Conservation (phyloP, 2,113 vertebrate genomes). For the Hippolais icterina region DNA sequence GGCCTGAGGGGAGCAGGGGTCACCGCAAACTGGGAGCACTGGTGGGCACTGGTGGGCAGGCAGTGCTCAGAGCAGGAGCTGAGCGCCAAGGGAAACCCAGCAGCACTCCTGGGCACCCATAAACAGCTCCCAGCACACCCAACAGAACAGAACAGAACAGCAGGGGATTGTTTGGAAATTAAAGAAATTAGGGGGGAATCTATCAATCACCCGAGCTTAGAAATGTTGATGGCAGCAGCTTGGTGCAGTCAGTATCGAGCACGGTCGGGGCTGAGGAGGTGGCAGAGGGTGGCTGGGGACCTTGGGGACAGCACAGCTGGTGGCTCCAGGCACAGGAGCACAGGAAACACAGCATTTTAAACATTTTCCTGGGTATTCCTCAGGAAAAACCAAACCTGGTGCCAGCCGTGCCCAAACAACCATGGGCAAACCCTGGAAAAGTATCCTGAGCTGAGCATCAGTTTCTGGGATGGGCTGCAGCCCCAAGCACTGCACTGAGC, state of each 20-base stretch:
- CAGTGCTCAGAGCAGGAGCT: background rate
- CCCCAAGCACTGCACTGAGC: background rate
- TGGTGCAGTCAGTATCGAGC: accelerated
- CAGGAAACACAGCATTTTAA: background rate
- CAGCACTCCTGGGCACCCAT: accelerated
- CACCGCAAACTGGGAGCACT: accelerated
- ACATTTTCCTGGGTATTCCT: background rate
- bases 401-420: background rate
- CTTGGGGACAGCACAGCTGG: background rate
- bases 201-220: background rate
- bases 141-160: background rate
- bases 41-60: background rate
- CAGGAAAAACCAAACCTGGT: accelerated
- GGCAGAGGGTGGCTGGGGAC: accelerated
- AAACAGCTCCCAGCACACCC: background rate
- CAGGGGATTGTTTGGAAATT: background rate
- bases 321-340: background rate
- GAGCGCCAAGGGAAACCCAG: background rate
- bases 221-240: background rate
- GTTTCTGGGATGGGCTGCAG: accelerated
- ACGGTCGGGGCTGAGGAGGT: accelerated
- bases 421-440: background rate
- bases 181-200: background rate
- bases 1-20: background rate
- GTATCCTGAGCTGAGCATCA: accelerated